Evolutionary conservation across 2,113 vertebrate species (phyloP), one percentile per base, ranked within the genome.

Genomic region (Larimichthys polyactis): DNA sequence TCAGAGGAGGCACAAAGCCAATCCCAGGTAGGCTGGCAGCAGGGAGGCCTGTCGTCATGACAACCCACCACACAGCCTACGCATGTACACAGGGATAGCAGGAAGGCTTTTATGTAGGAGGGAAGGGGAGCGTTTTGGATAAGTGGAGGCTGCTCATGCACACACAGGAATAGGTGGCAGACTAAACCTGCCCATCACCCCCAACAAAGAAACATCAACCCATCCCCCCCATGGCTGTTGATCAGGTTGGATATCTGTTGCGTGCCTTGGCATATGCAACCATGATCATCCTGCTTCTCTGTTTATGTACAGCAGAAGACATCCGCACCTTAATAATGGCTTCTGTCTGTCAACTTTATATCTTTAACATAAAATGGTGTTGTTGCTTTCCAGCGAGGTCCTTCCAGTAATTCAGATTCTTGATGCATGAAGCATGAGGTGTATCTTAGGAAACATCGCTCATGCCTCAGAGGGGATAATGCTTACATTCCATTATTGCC

Each of bases 31-130:
- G 89, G 90, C 86, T 92, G 92, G 85, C 87, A 86, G 91, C 84
- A 66, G 90, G 89, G 90, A 93, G 88, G 89, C 88, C 85, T 71
- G 94, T 96, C 71, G 91, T 90, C 93, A 95, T 96, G 94, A 92
- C 93, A 94, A 95, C 94, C 71, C 76, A 73, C 87, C 81, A 81
- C 90, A 90, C 79, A 90, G 84, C 92, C 85, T 91, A 91, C 89
- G 85, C 90, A 90, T 85, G 81, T 91, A 89, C 82, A 82, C 80
- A 67, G 73, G 83, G 84, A 87, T 71, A 69, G 86, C 49, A 71
- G 78, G 43, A 83, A 83, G 52, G 71, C 67, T 84, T 85, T 85
- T 72, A 78, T 87, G 75, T 90, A 74, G 82, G 82, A 86, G 87
- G 78, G 55, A 87, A 85, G 78, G 79, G 79, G 60, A 86, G 20